Base-by-base conservation (phyloP, 2,797 vertebrate species). In the Holocentrus rufus region DNA sequence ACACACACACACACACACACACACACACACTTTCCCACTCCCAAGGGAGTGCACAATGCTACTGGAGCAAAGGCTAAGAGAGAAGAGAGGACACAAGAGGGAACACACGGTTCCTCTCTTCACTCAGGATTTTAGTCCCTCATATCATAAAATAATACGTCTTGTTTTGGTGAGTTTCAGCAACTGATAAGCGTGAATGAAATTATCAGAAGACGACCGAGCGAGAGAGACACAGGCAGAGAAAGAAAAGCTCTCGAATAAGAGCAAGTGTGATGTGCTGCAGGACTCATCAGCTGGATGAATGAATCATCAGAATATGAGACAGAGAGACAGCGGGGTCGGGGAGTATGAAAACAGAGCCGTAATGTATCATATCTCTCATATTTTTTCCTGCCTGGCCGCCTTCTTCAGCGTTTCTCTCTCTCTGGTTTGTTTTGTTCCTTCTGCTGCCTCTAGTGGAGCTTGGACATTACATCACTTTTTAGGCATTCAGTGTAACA, bases 41-140 rank as follows among this genome's bases (percentile, higher is more conserved):
- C 46, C 58, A 73, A 36, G 69, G 72, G 78, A 59, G 82, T 58
- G 67, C n/a, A 14, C 67, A 8, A 71, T 66, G 69, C 71, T 78
- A 66, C 83, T 88, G 77, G 86, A 89, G 81, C 77, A 87, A 85
- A 87, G 82, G 84, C 80, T 74, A 88, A 82, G 68, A 56, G 77
- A 83, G 80, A 70, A 4, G 60, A 82, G 77, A 85, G 70, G 82
- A 81, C 80, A 89, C 69, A 44, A 82, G 80, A 83, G 84, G 85
- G 89, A 91, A 91, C 90, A 85, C 68, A 57, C 62, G 81, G 91
- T 89, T 83, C 88, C 80, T 80, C 72, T 57, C 54, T 80, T 63
- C 61, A 13, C 57, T 81, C 66, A 13, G 69, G 68, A 74, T 23
- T 69, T 74, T 36, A 57, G 65, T 62, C 58, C 67, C 66, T 74